Evolutionary conservation across 2,888 invertebrate genomes (phyloP), one percentile per base, ranked within the genome.

Genomic region (Cataglyphis altisquamis): DNA sequence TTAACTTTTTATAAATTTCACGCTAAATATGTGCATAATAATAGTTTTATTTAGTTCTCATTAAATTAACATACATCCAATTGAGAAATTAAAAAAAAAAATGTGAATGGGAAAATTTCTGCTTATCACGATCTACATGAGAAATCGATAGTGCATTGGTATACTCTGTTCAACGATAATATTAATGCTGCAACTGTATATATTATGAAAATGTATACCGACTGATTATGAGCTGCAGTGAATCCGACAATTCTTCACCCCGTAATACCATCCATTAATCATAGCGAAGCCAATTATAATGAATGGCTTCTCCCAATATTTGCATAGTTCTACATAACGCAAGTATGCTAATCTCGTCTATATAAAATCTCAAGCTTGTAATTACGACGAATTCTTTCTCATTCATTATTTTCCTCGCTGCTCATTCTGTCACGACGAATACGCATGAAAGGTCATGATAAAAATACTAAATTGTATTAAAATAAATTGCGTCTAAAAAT

Each of bases 171-270:
- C 60, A 70, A 70, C 15, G 21, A 55, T 55, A 21, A 32, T 3
- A 21, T 21, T 36, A 70, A 70, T 70, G 57, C 68, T 70, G 57
- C 60, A 60, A 78, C 68, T 8, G 78, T 60, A 55, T 66, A 39
- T 67, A 78, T 78, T 78, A 70, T 78, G 70, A 78, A 70, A 70
- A 60, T 78, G 70, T 78, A 78, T 60, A 78, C 60, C 60, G 78
- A 78, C 70, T 78, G 78, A 78, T 78, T 78, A 78, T 45, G 78
- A 70, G 45, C 60, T 70, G 36, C 25, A 78, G 45, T 78, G 78
- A 78, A 78, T 78, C 78, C 70, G 78, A 78, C 70, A 70, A 78
- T 78, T 78, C 70, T 45, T 78, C 60, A 64, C 48, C 32, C 45
- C 60, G 57, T 78, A 70, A 70, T 60, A 68, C 45, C 60, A 21